Evolutionary conservation across 2,113 vertebrate species (phyloP).

Genomic region (Catharus minimus): DNA sequence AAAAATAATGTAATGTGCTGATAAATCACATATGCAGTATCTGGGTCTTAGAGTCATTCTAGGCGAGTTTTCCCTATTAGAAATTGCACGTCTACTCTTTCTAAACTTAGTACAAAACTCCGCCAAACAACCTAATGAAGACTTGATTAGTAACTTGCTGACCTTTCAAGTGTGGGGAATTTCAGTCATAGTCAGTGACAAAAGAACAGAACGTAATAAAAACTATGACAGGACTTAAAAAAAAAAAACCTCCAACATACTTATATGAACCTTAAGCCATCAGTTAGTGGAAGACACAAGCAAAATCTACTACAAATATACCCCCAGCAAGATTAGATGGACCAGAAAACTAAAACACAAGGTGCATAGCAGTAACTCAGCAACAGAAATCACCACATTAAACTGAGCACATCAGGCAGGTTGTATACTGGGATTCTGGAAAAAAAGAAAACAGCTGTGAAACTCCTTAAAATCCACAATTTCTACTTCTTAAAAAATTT

Average conservation of each 20-base stretch:
- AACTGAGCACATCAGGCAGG: not conserved
- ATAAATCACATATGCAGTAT: not conserved
- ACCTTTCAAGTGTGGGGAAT: not conserved
- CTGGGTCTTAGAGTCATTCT: not conserved
- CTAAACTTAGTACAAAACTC: not conserved
- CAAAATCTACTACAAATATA: not conserved
- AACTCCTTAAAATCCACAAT: not conserved
- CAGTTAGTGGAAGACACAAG: not conserved
- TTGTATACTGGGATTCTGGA: not conserved
- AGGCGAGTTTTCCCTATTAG: no score
- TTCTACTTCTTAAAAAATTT: not conserved
- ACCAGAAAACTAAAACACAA: not conserved
- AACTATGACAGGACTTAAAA: not conserved
- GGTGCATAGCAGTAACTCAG: not conserved
- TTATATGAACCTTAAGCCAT: not conserved
- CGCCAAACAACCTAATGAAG: not conserved
- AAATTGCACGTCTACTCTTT: not conserved
- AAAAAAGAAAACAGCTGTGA: not conserved
- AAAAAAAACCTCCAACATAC: not conserved
- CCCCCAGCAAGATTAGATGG: not conserved
- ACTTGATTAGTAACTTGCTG: not conserved
- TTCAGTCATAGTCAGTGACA: not conserved
- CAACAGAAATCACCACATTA: not conserved
- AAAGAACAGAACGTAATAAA: not conserved
- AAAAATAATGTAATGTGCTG: not conserved